Base-by-base conservation (phyloP, 2,113 vertebrate species). In the Xenopus borealis region DNA sequence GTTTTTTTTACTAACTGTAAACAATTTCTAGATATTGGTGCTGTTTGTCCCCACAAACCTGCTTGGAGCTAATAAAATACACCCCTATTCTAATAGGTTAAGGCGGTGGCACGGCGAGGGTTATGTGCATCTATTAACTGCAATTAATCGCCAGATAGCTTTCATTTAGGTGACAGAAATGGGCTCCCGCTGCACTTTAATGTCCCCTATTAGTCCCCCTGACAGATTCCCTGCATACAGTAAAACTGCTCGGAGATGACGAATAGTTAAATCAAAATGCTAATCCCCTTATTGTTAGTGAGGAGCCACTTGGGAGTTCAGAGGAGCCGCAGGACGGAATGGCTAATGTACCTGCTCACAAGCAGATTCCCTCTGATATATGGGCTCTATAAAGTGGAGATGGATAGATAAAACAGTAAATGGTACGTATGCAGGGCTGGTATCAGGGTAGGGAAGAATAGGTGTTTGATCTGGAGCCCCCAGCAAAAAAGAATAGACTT, bases 261-360 rank as follows among this genome's bases (percentile, higher is more conserved):
- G 53, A 55, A 55, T 55, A 8, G 12, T n/a, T 55, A 55, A 55
- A 55, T 55, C 53, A 55, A 55, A 55, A 55, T 55, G 53, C 53
- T 55, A 55, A 55, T 55, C 8, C 53, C 53, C 53, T n/a, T 55
- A 18, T 55, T n/a, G 16, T 50, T 55, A 55, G 12, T 5, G 53
- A 55, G 7, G 13, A 9, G 17, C 53, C 53, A 55, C 14, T 55
- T 9, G 17, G 53, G 47, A 50, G 11, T 12, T 1, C 47, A 50
- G 3, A 16, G 55, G 55, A 18, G 10, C 46, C 46, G 10, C 12
- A 47, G 12, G 9, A 16, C 47, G 11, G 47, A 16, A 12, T 10
- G 47, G 11, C 47, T 50, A 50, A 50, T 50, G 47, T 47, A 47
- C 46, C 46, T 11, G 46, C 46, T 10, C 46, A 47, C 10, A 11